These are phyloP conservation scores for Chrysotoxum bicinctum DNA, from an alignment of 2,888 invertebrate species.

Conservation along the genomic window DNA sequence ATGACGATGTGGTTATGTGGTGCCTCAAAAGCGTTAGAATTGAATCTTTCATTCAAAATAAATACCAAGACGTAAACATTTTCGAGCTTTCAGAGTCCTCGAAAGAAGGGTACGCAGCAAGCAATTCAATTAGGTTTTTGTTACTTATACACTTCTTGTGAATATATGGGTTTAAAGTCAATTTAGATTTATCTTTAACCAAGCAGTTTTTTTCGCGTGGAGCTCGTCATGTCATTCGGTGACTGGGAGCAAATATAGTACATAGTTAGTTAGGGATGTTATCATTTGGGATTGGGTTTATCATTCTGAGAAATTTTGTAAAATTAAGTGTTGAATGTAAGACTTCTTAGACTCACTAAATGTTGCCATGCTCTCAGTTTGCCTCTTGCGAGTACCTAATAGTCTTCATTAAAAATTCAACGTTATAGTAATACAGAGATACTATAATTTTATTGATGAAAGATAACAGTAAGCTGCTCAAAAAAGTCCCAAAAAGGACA, in stretches of 20 bases:
- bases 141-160: slow-evolving; percentile 42
- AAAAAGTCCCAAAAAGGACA: no score
- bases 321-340: no score
- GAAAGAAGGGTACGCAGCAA: not conserved
- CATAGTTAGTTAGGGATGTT: not conserved
- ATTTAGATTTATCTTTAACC: slow-evolving; percentile 4
- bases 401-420: no score
- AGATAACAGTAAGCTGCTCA: no score
- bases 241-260: not conserved
- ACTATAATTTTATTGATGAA: no score
- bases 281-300: not conserved
- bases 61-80: slow-evolving; percentile 21
- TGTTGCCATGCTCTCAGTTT: no score
- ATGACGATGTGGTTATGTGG: slow-evolving; percentile 20
- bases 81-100: not conserved
- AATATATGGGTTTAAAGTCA: slow-evolving; percentile 9
- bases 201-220: not conserved
- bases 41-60: slow-evolving; percentile 49
- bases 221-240: not conserved
- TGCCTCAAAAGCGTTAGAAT: slow-evolving; percentile 40
- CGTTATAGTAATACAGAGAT: no score
- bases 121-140: slow-evolving; percentile 58
- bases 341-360: no score
- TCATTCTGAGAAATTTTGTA: not conserved
- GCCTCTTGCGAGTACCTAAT: no score